Evolutionary conservation across 1,140 invertebrate genomes (phyloP), one percentile per base, ranked within the genome.

Genomic region (Papilio polyxenes): DNA sequence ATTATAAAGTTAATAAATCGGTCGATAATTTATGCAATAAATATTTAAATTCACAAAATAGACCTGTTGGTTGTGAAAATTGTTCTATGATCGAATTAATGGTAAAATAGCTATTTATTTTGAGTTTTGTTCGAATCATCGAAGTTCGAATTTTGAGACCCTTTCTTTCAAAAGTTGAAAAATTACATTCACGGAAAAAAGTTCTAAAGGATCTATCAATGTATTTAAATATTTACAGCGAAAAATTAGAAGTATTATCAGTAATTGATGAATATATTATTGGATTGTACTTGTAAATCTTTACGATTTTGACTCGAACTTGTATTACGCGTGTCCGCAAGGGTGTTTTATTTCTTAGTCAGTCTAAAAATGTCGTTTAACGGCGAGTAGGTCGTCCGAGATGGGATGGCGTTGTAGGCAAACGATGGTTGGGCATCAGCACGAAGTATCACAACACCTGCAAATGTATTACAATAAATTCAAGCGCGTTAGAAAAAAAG

Each of bases 391-490:
- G 95, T 94, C 53, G 96, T 95, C 87, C 95, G 87, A 72, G 94
- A 92, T 48, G 95, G 88, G 87, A 95, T 93, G 88, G 95, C 89
- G 93, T 95, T 91, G 94, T 94, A 93, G 85, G 91, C 88, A 82
- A 94, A 95, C 3, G 96, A 95, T 15, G 96, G 95, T 89, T 97
- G 96, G 11, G 97, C 96, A 91, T 98, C 96, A 59, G 97, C 97
- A 86, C 97, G 95, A n/a, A 98, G 94, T 89, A 98, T 98, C 48
- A 98, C 97, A 86, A 98, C 97, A 89, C 97, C 96, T 96, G 91
- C 82, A 91, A 87, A 83, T 51, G 84, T 82, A 87, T n/a, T 59
- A 59, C 9, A 59, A 59, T 20, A 59, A 20, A 59, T n/a, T 59
- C 56, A 59, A 17, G 56, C n/a, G 56, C 56, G 2, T 59, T 20